These are phyloP conservation scores for Panzeria rudis DNA, from an alignment of 2,888 invertebrate species.

Conservation along the genomic window DNA sequence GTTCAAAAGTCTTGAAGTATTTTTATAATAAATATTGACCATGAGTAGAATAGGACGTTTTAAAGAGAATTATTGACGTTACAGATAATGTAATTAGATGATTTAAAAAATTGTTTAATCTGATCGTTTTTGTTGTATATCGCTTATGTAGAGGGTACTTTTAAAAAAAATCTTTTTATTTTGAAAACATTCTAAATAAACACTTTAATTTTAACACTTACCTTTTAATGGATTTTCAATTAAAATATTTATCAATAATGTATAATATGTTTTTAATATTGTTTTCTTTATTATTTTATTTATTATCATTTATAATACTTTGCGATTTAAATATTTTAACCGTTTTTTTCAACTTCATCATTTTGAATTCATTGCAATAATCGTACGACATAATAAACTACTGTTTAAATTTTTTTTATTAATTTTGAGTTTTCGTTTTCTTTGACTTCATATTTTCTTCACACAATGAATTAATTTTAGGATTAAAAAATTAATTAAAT, in stretches of 20 bases:
- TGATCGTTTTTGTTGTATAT: too few relatives aligned
- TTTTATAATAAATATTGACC: too few relatives aligned
- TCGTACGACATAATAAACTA: slow-evolving; percentile 66
- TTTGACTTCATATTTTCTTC: slow-evolving; percentile 10
- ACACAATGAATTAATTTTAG: slow-evolving; percentile 56
- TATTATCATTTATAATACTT: slow-evolving; percentile 68
- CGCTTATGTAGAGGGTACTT: too few relatives aligned
- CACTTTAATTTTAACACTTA: neutral
- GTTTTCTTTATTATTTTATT: slow-evolving; percentile 63
- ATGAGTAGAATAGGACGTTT: too few relatives aligned
- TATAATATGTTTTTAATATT: slow-evolving; percentile 47
- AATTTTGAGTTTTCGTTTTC: slow-evolving; percentile 3
- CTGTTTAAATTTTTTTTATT: slow-evolving; percentile 43
- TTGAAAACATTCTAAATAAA: too few relatives aligned
- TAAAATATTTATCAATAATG: neutral
- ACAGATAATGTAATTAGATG: too few relatives aligned
- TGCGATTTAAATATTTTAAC: slow-evolving; percentile 64
- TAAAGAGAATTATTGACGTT: too few relatives aligned
- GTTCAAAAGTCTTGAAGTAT: too few relatives aligned
- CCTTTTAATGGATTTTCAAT: neutral
- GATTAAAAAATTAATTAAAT: slow-evolving; percentile 64
- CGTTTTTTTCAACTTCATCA: slow-evolving; percentile 38
- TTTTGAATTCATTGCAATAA: slow-evolving; percentile 67
- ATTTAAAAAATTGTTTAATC: too few relatives aligned
- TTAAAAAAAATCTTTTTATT: too few relatives aligned